These are phyloP conservation scores for Sorex fumeus DNA, from an alignment of 2,113 vertebrate genomes.

Conservation along the genomic window DNA sequence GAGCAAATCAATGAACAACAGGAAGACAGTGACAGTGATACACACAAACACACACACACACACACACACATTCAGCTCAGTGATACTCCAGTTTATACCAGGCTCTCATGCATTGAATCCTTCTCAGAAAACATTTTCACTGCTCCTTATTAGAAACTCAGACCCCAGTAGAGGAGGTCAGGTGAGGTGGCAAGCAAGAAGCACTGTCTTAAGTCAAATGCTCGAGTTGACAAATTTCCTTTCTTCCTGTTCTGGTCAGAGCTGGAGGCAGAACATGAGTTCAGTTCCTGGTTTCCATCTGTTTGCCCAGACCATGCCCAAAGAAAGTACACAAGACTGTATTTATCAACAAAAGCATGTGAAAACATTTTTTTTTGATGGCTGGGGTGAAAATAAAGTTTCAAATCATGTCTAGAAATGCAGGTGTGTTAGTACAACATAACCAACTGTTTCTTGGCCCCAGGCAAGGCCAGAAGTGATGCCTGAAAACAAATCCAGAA, in stretches of 20 bases:
- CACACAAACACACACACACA: too few species aligned
- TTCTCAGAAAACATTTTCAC: not conserved
- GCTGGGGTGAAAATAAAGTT: not conserved
- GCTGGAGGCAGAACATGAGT: too few species aligned
- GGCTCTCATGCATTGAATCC: not conserved
- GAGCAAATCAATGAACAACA: too few species aligned
- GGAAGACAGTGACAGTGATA: too few species aligned
- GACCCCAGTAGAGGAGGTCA: not conserved
- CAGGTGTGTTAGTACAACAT: not conserved
- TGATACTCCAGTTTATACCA: not conserved
- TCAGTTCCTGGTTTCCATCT: not conserved
- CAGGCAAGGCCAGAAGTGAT: not conserved
- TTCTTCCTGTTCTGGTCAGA: not conserved
- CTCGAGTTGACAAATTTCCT: not conserved
- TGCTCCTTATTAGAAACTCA: not conserved
- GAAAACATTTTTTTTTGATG: slow-evolving; percentile 21
- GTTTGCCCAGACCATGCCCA: not conserved
- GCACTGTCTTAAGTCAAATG: not conserved
- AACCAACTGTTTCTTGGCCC: not conserved
- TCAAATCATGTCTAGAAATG: not conserved
- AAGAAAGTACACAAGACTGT: not conserved
- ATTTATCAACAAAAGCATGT: not conserved
- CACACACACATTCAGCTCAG: not conserved
- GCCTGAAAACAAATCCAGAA: too few species aligned
- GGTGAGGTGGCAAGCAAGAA: not conserved